Evolutionary conservation across 2,888 invertebrate genomes (phyloP), one percentile per base, ranked within the genome.

Genomic region (Anarsia innoxiella): DNA sequence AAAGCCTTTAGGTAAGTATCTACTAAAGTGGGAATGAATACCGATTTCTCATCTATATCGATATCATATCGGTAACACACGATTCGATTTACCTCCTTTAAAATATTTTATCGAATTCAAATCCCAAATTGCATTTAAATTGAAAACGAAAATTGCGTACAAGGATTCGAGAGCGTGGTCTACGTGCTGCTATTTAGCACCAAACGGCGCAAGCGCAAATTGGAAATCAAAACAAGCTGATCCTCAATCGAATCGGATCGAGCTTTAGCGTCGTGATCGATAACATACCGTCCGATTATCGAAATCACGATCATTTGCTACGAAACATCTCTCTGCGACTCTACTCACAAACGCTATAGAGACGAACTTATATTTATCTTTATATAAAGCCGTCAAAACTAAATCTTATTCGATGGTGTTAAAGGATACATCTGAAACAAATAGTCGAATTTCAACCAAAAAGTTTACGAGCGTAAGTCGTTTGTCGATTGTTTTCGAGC

Each of bases 191-290:
- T 80, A 79, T 83, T 84, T 84, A 84, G 71, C 77, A 65, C 71
- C 67, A 77, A 77, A 73, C 73, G 68, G 67, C 65, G 79, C 75
- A 78, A 75, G 80, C 80, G 80, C 73, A 82, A 83, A 84, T 83
- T 84, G 80, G 75, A 84, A 82, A 84, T 83, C 84, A 83, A 83
- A 84, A 83, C 84, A 82, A 76, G 71, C 72, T 68, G 73, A 70
- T 77, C 63, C 71, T 69, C 79, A 75, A 78, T 83, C 80, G 77
- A 76, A 72, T 66, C 80, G 67, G 80, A 76, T 80, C 73, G 77
- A 79, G 74, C 66, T 75, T n/a, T 72, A 72, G 52, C 73, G 56
- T 79, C 80, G 78, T 79, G 80, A 80, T 84, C 82, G 75, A 79
- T 79, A 80, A 72, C 72, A 69, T 73, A 66, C 74, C 68, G 67